Conservation (phyloP, 2,113 vertebrate species). For the Labeo rohita region DNA sequence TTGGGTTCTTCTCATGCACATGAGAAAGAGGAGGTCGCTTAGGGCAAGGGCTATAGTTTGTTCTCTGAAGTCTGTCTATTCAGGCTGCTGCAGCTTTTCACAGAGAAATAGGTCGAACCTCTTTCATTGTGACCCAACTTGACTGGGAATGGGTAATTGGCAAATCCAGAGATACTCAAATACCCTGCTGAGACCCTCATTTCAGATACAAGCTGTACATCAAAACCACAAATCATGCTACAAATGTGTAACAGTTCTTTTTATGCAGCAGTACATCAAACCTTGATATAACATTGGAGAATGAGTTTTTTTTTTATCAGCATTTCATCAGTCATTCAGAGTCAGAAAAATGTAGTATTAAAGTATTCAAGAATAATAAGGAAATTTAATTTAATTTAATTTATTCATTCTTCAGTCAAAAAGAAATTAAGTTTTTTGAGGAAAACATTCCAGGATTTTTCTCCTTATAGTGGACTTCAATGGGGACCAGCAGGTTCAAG, state of each 20-base stretch:
- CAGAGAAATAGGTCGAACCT: constrained; percentile 60
- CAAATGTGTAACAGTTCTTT: neutral
- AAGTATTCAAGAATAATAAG: too few relatives aligned
- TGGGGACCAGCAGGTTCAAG: too few relatives aligned
- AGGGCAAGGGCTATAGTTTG: constrained; percentile 48
- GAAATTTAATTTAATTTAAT: too few relatives aligned
- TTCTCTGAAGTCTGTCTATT: constrained; percentile 54
- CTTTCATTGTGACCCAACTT: constrained; percentile 65
- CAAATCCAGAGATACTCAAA: constrained; percentile 51
- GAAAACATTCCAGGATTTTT: too few relatives aligned
- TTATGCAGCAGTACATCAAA: neutral
- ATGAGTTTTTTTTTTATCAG: neutral
- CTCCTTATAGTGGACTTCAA: too few relatives aligned
- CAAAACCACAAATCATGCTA: constrained; percentile 9
- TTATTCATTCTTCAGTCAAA: too few relatives aligned
- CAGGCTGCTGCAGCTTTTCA: constrained; percentile 58
- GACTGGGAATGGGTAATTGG: constrained; percentile 69
- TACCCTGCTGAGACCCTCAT: constrained; percentile 59
- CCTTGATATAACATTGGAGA: neutral
- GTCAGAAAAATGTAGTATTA: too few relatives aligned
- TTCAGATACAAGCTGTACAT: neutral
- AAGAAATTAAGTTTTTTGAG: too few relatives aligned
- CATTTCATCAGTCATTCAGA: too few relatives aligned
- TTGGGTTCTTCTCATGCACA: constrained; percentile 45
- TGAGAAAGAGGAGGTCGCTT: constrained; percentile 51